Conservation (phyloP, 1,140 invertebrate genomes). For the Drosophila santomea region DNA sequence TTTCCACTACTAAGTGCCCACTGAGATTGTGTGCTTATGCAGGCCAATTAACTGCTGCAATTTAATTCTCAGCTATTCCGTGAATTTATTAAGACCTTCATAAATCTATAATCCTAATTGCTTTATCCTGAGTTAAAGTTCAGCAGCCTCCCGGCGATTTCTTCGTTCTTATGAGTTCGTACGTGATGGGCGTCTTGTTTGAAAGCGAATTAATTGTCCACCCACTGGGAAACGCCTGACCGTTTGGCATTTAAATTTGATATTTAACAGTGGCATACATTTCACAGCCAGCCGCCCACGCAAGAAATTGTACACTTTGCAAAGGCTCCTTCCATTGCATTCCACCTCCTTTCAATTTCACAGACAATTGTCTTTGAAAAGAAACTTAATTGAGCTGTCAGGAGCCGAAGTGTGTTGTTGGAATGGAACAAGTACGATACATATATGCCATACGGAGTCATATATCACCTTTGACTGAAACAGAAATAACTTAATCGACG, state of each 20-base stretch:
- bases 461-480: conserved; percentile 24
- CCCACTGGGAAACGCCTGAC: conserved; percentile 13
- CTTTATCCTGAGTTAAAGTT: conserved; percentile 7
- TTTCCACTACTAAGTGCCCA: not conserved
- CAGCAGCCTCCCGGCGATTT: conserved; percentile 10
- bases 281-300: conserved; percentile 19
- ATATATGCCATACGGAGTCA: conserved; percentile 10
- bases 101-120: conserved; percentile 20
- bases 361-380: conserved; percentile 34
- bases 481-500: conserved; percentile 22
- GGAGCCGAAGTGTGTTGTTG: not conserved
- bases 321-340: not conserved
- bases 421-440: no score
- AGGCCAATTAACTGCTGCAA: not conserved
- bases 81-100: conserved; percentile 5
- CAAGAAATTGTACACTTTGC: conserved; percentile 26
- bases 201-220: conserved; percentile 24
- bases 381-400: conserved; percentile 49
- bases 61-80: not conserved
- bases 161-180: not conserved
- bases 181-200: conserved; percentile 12
- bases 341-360: conserved; percentile 12
- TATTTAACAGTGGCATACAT: conserved; percentile 42
- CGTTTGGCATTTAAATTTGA: conserved; percentile 52
- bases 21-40: not conserved